These are phyloP conservation scores for Odontamblyopus lacepedii DNA, from an alignment of 2,797 vertebrate genomes.

Conservation along the genomic window DNA sequence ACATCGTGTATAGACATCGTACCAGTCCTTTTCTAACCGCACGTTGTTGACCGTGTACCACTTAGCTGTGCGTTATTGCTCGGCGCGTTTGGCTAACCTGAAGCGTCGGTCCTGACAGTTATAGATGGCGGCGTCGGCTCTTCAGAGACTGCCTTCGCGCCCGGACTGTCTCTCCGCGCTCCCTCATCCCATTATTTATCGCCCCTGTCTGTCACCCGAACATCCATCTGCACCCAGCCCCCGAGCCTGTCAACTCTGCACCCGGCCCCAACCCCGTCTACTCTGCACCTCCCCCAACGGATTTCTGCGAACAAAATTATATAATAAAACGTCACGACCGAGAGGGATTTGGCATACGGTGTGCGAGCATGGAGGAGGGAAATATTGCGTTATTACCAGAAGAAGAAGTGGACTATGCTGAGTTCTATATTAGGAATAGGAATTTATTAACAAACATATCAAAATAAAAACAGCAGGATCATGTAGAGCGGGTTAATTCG, in stretches of 20 bases:
- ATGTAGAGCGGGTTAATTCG: no score
- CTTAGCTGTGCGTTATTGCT: constrained; percentile 8
- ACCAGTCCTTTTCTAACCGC: not conserved
- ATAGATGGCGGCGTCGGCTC: constrained; percentile 66
- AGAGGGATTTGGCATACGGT: not conserved
- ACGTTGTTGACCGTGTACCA: constrained; percentile 6
- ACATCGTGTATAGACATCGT: not conserved
- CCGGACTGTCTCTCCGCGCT: constrained; percentile 60
- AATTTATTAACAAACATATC: no score
- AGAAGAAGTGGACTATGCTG: no score
- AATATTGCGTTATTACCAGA: not conserved
- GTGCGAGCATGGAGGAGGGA: not conserved
- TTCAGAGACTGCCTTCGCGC: constrained; percentile 54
- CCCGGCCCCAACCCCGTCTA: not conserved
- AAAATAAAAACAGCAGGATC: no score
- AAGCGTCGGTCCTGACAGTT: constrained; percentile 66
- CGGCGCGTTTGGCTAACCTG: constrained; percentile 33
- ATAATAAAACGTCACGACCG: constrained; percentile 7
- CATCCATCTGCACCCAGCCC: constrained; percentile 46
- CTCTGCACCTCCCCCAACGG: not conserved
- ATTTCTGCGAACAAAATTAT: no score
- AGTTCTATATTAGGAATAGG: no score
- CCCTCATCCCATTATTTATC: constrained; percentile 67
- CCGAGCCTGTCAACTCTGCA: constrained; percentile 31
- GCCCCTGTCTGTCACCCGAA: constrained; percentile 49